phyloP scores from a whole-genome alignment of 2,797 vertebrate genomes.

The Megaceryle alcyon region DNA sequence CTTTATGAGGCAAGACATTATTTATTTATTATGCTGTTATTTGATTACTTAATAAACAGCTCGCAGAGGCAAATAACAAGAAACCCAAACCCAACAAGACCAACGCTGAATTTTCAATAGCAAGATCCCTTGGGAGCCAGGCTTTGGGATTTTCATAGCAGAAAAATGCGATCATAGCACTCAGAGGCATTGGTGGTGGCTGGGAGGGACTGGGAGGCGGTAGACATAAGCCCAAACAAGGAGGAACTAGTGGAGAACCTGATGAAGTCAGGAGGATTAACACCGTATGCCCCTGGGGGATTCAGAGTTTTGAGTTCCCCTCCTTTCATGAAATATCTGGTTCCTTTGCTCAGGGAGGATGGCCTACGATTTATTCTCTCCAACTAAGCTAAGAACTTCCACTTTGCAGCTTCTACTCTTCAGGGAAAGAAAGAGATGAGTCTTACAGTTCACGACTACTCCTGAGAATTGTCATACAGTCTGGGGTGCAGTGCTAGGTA shows the following conservation, averaged over 20 bases:
- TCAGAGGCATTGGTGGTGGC: not conserved
- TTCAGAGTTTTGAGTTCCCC: not conserved
- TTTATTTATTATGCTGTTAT: conserved; percentile 20
- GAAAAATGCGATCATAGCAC: conserved; percentile 43
- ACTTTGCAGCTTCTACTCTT: not conserved
- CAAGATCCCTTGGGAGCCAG: conserved; percentile 30
- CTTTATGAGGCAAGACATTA: conserved; percentile 1
- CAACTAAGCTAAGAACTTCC: not conserved
- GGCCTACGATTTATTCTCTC: not conserved
- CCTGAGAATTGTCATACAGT: not conserved
- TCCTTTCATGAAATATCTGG: not conserved
- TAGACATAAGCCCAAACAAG: not conserved
- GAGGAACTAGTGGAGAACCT: not conserved
- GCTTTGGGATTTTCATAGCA: conserved; percentile 38
- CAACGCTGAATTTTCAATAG: conserved; percentile 44
- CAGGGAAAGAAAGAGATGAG: not conserved
- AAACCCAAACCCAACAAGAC: conserved; percentile 18
- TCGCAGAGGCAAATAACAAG: conserved; percentile 39
- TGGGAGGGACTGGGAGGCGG: not conserved
- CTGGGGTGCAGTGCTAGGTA: not conserved
- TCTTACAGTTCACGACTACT: not conserved
- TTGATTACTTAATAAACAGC: conserved; percentile 43
- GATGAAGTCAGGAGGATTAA: not conserved
- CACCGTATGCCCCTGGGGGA: not conserved
- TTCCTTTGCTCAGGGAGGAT: not conserved